Conservation (phyloP, 2,797 vertebrate genomes). For the Centropyge bicolor region DNA sequence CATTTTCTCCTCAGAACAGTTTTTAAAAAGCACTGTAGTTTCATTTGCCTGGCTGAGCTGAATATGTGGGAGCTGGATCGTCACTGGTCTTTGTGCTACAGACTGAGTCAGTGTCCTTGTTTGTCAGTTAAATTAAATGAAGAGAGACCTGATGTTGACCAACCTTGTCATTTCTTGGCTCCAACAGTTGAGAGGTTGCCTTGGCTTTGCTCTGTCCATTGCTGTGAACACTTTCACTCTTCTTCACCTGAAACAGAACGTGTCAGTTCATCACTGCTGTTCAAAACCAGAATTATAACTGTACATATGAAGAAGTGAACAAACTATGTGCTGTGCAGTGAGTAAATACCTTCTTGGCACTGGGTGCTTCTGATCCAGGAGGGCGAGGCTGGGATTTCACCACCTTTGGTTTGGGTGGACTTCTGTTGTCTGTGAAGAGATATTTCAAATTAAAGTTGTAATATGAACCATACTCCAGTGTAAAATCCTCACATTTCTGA, state of each 20-base stretch:
- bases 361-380: conserved; percentile 55
- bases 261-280: neutral
- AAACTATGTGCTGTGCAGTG: neutral
- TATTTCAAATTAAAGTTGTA: neutral
- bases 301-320: neutral
- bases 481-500: neutral
- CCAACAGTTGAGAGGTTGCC: conserved; percentile 55
- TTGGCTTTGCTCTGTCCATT: conserved; percentile 78
- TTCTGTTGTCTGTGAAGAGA: conserved; percentile 65
- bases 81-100: too few relatives aligned
- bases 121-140: neutral
- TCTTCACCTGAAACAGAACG: conserved; percentile 72
- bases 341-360: conserved; percentile 82
- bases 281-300: neutral
- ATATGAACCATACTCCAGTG: neutral
- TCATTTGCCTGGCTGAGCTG: neutral
- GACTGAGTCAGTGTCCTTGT: too few relatives aligned
- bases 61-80: neutral
- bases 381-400: conserved; percentile 75
- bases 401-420: conserved; percentile 71
- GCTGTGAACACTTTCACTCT: conserved; percentile 77
- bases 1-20: neutral
- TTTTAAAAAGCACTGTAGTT: neutral
- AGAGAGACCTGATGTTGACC: neutral
- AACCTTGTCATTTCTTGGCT: conserved; percentile 81